Base-by-base conservation (phyloP, 2,888 invertebrate genomes). In the Hofmannophila pseudospretella region DNA sequence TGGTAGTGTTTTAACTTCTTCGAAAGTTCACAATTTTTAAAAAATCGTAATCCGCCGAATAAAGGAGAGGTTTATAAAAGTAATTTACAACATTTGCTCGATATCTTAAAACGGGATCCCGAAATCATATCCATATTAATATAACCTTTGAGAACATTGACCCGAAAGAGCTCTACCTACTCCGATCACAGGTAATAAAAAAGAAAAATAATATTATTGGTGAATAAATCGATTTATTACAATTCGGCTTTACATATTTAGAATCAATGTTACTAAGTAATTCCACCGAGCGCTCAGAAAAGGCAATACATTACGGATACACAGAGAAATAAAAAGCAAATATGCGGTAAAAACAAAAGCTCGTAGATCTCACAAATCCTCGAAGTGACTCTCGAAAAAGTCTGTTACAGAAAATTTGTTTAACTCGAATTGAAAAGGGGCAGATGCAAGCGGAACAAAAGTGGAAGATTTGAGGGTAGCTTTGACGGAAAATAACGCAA, bases 391-490 rank as follows among this genome's bases (percentile, higher is more conserved):
- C 74, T 66, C 69, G 60, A 66, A 64, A 73, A 78, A 79, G 74
- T 76, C 80, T 78, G 73, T 80, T 80, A 73, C 60, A 61, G 70
- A 57, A 79, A 81, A 82, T 80, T 79, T 80, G 76, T 76, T 79
- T 79, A 81, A 76, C 72, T 75, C 60, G 49, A 72, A 67, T 72
- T 76, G 73, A 79, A 77, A 77, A 76, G 67, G 78, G 73, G 66
- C 66, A 71, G 60, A 69, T 63, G 62, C 65, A 65, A 62, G 45
- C 49, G 54, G 48, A 64, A 67, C 62, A 68, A 73, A 65, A 70
- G 69, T 66, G 72, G 73, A 71, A 76, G 70, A 77, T 78, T 79
- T 75, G 63, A 72, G 58, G 48, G 61, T 67, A 58, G 60, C 55
- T 64, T 58, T 61, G 52, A 59, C 60, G 59, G 58, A 67, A 72